Evolutionary conservation across 1,140 invertebrate genomes (phyloP).

Genomic region (Orchesella cincta): DNA sequence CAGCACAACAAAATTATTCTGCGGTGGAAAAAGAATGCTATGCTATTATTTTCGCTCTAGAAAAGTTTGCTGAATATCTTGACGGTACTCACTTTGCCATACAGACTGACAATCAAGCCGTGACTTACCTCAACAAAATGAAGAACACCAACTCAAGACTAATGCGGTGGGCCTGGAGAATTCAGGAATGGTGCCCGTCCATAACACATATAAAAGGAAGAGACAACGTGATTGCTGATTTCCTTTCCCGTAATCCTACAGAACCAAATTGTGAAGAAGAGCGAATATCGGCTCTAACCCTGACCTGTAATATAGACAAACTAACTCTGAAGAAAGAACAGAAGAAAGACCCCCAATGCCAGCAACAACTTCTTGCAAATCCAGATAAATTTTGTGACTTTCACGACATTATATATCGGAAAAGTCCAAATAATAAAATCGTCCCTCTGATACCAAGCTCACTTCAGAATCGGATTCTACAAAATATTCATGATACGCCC

Average conservation of each 20-base stretch:
- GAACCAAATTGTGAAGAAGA: not conserved
- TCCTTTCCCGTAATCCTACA: slow-evolving; percentile 17
- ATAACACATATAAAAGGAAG: slow-evolving; percentile 36
- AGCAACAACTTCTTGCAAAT: not conserved
- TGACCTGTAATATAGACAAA: not conserved
- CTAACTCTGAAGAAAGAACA: not conserved
- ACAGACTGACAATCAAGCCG: slow-evolving; percentile 28
- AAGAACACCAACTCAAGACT: slow-evolving; percentile 14
- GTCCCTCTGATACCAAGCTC: slow-evolving; percentile 24
- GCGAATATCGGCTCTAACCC: not conserved
- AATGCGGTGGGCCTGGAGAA: slow-evolving; percentile 36
- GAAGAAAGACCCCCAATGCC: not conserved
- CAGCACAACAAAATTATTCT: slow-evolving; percentile 57
- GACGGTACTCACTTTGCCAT: slow-evolving; percentile 30
- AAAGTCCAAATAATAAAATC: not conserved
- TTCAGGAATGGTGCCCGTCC: slow-evolving; percentile 31
- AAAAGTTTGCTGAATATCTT: slow-evolving; percentile 54
- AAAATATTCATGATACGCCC: slow-evolving; percentile 17
- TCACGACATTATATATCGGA: not conserved
- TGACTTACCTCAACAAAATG: slow-evolving; percentile 34
- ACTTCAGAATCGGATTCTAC: not conserved
- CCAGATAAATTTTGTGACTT: not conserved
- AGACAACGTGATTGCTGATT: slow-evolving; percentile 37
- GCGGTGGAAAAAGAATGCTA: slow-evolving; percentile 59
- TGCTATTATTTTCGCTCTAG: slow-evolving; percentile 56